Evolutionary conservation across 2,888 invertebrate genomes (phyloP).

Genomic region (Zaprionus bogoriensis): DNA sequence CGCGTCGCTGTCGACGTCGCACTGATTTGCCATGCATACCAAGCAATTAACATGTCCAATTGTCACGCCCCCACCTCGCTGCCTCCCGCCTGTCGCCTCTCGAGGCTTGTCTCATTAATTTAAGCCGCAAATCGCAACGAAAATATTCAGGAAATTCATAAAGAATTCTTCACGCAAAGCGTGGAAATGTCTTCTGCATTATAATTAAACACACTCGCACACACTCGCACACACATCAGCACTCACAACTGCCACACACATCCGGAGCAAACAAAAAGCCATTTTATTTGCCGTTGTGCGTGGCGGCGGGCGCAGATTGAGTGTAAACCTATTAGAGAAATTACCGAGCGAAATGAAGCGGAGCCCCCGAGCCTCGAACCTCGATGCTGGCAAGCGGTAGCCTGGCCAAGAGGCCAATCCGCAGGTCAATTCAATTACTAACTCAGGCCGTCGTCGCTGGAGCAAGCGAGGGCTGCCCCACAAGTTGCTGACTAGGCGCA

Average conservation of each 20-base stretch:
- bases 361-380: constrained; percentile 28
- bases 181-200: constrained; percentile 14
- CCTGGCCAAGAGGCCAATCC: constrained; percentile 43
- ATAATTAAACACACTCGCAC: constrained; percentile 6
- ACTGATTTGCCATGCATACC: constrained; percentile 46
- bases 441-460: constrained; percentile 8
- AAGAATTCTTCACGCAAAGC: constrained; percentile 6
- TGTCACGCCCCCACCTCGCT: neutral
- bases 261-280: constrained; percentile 5
- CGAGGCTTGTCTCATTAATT: constrained; percentile 22
- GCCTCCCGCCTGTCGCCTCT: neutral
- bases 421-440: constrained; percentile 64
- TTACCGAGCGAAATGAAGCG: constrained; percentile 71
- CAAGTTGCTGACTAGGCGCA: neutral
- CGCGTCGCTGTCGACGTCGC: constrained; percentile 30
- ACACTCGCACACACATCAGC: neutral
- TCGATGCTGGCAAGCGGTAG: too few species aligned
- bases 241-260: constrained; percentile 10
- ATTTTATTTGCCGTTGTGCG: constrained; percentile 23
- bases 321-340: constrained; percentile 77
- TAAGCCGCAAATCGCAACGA: constrained; percentile 14
- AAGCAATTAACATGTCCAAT: constrained; percentile 40
- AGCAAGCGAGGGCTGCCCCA: constrained; percentile 20
- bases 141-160: constrained; percentile 32
- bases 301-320: constrained; percentile 56